phyloP scores from a whole-genome alignment of 2,113 vertebrate genomes.

The Cariama cristata region DNA sequence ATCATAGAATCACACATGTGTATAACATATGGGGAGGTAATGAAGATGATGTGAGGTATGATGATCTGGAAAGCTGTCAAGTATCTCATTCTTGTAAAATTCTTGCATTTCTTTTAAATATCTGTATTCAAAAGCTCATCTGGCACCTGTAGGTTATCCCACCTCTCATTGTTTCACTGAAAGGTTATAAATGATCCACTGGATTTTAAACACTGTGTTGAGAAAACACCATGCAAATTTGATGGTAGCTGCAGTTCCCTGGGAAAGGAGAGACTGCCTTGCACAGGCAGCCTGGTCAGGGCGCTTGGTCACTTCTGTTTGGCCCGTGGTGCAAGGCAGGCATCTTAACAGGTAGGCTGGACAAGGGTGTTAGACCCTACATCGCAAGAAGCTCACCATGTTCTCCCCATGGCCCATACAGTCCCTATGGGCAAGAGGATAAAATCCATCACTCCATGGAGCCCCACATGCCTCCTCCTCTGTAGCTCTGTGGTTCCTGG shows the following conservation, averaged over 20 bases:
- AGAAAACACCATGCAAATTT: neutral
- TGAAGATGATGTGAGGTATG: neutral
- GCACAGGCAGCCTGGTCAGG: rapidly evolving
- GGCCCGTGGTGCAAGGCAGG: rapidly evolving
- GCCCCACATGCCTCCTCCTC: neutral
- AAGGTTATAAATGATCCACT: neutral
- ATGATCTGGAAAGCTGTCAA: neutral
- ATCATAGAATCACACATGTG: neutral
- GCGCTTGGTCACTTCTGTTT: neutral
- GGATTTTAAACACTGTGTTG: neutral
- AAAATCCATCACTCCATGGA: neutral
- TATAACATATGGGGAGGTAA: neutral
- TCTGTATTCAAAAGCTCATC: neutral
- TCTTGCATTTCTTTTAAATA: neutral
- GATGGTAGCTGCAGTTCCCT: neutral
- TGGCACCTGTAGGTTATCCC: neutral
- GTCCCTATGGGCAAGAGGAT: neutral
- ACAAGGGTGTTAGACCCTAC: neutral
- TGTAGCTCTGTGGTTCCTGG: neutral
- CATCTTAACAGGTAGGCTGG: neutral
- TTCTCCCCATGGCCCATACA: neutral
- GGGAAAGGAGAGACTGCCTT: neutral
- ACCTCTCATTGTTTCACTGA: neutral
- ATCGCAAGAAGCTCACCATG: neutral
- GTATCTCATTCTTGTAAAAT: neutral